These are phyloP conservation scores for Actinia tenebrosa DNA, from an alignment of 64 coral and sea anemone species.

Conservation along the genomic window DNA sequence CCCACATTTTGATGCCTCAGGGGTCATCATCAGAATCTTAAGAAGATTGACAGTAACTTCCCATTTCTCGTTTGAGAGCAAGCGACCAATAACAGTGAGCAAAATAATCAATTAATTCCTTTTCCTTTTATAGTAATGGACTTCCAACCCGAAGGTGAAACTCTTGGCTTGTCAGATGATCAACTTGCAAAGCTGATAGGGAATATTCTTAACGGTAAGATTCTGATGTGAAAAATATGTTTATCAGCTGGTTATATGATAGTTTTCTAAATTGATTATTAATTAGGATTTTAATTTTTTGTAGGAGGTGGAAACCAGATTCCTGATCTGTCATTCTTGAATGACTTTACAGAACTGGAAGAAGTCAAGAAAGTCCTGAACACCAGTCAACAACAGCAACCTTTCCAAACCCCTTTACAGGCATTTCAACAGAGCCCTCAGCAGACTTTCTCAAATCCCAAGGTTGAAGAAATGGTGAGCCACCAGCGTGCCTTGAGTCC, in stretches of 20 bases:
- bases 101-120: background rate
- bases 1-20: background rate
- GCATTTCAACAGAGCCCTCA: background rate
- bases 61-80: background rate
- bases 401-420: background rate
- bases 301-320: constrained; percentile 11
- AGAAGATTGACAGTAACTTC: constrained; percentile 16
- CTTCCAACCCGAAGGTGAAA: background rate
- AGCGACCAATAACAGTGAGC: background rate
- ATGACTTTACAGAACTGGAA: constrained; percentile 24
- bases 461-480: background rate
- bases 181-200: background rate
- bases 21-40: background rate
- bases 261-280: background rate
- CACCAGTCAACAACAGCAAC: background rate
- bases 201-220: background rate
- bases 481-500: background rate
- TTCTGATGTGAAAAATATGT: background rate
- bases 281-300: background rate
- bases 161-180: background rate
- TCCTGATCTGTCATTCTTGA: constrained; percentile 33
- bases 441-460: background rate
- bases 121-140: background rate
- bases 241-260: background rate
- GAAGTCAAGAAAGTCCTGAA: constrained; percentile 16